Evolutionary conservation across 2,797 vertebrate species (phyloP).

Genomic region (Acestrorhynchus altus): DNA sequence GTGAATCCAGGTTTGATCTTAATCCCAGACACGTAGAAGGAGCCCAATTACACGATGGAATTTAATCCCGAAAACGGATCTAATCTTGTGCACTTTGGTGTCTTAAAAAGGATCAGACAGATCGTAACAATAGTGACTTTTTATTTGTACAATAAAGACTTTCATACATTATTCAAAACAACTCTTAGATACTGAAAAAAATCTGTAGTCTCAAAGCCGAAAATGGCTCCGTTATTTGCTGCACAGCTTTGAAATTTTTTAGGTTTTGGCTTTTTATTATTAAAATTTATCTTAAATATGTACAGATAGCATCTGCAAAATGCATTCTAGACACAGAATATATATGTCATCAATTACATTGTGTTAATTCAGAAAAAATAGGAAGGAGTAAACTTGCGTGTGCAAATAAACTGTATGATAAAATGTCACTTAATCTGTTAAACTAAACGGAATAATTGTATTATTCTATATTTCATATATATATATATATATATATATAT

Average conservation of each 20-base stretch:
- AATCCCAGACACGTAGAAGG: no score
- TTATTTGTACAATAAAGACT: conserved; percentile 92
- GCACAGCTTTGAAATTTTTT: conserved; percentile 86
- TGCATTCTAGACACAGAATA: conserved; percentile 89
- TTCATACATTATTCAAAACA: conserved; percentile 99
- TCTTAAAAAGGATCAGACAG: conserved; percentile 54
- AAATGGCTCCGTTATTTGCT: conserved; percentile 95
- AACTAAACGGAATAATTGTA: conserved; percentile 82
- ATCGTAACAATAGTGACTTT: conserved; percentile 97
- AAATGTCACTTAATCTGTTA: conserved; percentile 85
- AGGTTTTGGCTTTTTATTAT: conserved; percentile 80
- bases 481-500: no score
- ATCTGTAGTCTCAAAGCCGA: conserved; percentile 95
- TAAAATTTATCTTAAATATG: conserved; percentile 89
- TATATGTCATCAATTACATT: conserved; percentile 85
- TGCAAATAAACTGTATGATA: conserved; percentile 85
- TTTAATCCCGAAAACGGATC: neutral
- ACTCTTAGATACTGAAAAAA: conserved; percentile 99
- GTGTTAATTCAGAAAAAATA: conserved; percentile 84
- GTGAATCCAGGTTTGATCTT: neutral
- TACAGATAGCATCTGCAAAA: conserved; percentile 95
- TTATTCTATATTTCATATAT: conserved; percentile 71
- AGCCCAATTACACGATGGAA: neutral
- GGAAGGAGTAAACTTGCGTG: conserved; percentile 89
- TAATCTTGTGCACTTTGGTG: neutral